A percentile compares a stretch with the other conserved stretches of the same genome.
Evolutionary conservation across 2,797 vertebrate genomes (phyloP).

Genomic region (Anguilla marmorata): DNA sequence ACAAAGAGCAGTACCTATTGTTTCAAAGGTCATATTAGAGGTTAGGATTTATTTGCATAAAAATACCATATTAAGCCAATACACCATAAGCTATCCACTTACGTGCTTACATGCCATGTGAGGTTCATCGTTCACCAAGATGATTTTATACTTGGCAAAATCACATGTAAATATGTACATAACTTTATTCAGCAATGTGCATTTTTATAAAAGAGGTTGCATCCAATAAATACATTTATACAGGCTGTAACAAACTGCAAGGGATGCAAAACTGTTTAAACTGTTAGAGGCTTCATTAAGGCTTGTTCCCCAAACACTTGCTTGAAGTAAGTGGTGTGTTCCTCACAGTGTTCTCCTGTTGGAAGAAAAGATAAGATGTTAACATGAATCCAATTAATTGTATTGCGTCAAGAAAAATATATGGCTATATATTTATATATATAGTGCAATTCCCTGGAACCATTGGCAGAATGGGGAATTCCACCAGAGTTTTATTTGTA

Average conservation of each 20-base stretch:
- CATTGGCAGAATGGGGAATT: too few relatives aligned
- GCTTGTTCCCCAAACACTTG: slow-evolving; percentile 91
- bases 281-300: slow-evolving; percentile 80
- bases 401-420: neutral
- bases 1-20: too few relatives aligned
- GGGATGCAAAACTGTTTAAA: slow-evolving; percentile 46
- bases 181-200: neutral
- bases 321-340: slow-evolving; percentile 87
- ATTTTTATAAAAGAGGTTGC: neutral
- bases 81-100: too few relatives aligned
- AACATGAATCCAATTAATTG: neutral
- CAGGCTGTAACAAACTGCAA: neutral
- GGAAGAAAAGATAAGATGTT: slow-evolving; percentile 30
- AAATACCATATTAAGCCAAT: too few relatives aligned
- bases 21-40: too few relatives aligned
- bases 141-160: neutral
- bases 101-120: too few relatives aligned
- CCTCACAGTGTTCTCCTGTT: slow-evolving; percentile 94
- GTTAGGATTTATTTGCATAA: too few relatives aligned
- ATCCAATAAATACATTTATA: neutral
- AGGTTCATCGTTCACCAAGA: too few relatives aligned
- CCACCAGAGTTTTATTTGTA: too few relatives aligned
- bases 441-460: too few relatives aligned
- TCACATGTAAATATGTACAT: neutral
- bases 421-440: too few relatives aligned